phyloP scores from a whole-genome alignment of 2,113 vertebrate genomes.

The Falcunculus frontatus region DNA sequence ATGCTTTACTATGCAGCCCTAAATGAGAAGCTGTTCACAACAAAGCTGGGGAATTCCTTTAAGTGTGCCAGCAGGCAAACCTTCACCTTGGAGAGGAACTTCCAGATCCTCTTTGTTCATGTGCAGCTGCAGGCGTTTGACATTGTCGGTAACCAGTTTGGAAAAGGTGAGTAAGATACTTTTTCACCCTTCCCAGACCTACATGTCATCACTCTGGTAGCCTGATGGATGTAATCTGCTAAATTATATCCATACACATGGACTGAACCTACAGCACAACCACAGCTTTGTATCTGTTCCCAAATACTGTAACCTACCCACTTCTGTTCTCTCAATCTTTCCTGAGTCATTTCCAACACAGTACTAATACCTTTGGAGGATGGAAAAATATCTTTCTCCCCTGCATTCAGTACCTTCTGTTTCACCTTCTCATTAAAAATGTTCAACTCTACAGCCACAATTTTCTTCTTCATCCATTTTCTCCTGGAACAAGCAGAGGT shows the following conservation, averaged over 20 bases:
- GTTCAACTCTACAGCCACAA: not conserved
- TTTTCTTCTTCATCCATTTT: not conserved
- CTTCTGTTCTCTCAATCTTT: not conserved
- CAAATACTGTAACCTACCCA: too few species aligned
- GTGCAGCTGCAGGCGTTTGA: constrained; percentile 85
- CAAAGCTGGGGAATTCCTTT: constrained; percentile 73
- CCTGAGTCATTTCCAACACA: not conserved
- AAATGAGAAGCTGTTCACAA: constrained; percentile 68
- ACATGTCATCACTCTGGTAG: not conserved
- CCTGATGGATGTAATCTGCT: not conserved
- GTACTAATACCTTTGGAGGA: not conserved
- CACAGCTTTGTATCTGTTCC: too few species aligned
- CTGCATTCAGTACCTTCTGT: not conserved
- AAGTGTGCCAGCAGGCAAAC: constrained; percentile 75
- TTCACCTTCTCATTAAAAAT: not conserved
- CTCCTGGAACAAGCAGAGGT: not conserved
- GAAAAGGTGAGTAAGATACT: constrained; percentile 72
- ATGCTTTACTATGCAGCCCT: not conserved
- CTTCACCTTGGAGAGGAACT: constrained; percentile 53
- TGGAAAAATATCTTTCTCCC: not conserved
- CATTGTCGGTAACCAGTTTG: constrained; percentile 67
- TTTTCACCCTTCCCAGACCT: not conserved
- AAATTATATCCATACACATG: not conserved
- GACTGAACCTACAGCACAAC: too few species aligned
- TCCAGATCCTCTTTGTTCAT: constrained; percentile 74